These are phyloP conservation scores for Clistopyga incitator DNA, from an alignment of 2,888 invertebrate genomes.

Conservation along the genomic window DNA sequence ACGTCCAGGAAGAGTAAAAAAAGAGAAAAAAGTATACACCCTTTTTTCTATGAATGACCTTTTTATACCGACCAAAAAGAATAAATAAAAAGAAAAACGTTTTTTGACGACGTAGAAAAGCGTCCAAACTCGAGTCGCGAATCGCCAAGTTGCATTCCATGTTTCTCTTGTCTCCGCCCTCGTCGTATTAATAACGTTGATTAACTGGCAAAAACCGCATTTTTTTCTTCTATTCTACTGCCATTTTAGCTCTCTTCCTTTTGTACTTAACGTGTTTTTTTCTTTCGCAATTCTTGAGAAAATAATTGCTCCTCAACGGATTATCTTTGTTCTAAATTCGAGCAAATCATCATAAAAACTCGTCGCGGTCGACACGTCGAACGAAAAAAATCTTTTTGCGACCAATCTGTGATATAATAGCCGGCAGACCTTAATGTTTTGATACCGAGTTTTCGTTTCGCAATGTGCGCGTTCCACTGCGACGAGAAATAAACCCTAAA, in stretches of 20 bases:
- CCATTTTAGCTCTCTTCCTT: slow-evolving; percentile 56
- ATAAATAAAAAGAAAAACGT: slow-evolving; percentile 35
- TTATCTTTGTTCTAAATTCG: neutral
- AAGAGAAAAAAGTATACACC: slow-evolving; percentile 44
- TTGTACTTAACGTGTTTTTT: slow-evolving; percentile 60
- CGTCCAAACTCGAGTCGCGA: slow-evolving; percentile 46
- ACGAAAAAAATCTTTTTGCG: slow-evolving; percentile 70
- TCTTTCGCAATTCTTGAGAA: slow-evolving; percentile 5
- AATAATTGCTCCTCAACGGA: slow-evolving; percentile 11
- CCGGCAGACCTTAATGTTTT: slow-evolving; percentile 78
- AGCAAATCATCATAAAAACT: slow-evolving; percentile 35
- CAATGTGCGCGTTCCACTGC: slow-evolving; percentile 48
- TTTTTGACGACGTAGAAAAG: slow-evolving; percentile 42
- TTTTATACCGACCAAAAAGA: slow-evolving; percentile 80
- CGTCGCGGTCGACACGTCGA: slow-evolving; percentile 67
- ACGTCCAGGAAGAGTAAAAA: slow-evolving; percentile 67
- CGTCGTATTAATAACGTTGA: neutral
- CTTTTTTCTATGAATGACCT: slow-evolving; percentile 79
- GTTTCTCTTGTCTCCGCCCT: slow-evolving; percentile 30
- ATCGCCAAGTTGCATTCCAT: slow-evolving; percentile 61
- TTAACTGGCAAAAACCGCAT: neutral
- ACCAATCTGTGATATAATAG: slow-evolving; percentile 82
- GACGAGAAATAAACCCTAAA: slow-evolving; percentile 1
- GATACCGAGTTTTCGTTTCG: slow-evolving; percentile 72
- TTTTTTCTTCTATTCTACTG: slow-evolving; percentile 24